Evolutionary conservation across 2,797 vertebrate species (phyloP).

Genomic region (Eulemur rubriventer): DNA sequence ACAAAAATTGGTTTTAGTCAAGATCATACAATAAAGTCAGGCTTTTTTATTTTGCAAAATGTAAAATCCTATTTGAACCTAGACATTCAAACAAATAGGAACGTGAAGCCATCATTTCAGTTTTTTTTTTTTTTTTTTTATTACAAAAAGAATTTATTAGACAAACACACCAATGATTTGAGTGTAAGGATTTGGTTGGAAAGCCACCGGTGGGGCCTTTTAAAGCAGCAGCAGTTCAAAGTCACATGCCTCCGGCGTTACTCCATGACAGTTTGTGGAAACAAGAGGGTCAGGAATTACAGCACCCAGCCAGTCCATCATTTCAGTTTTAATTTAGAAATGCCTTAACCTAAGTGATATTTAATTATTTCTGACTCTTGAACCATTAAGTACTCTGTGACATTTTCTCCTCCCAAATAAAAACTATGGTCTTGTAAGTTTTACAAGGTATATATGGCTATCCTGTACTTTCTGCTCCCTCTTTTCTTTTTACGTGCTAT

Average conservation of each 20-base stretch:
- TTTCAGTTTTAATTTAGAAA: conserved; percentile 7
- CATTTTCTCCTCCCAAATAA: background rate
- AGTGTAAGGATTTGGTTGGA: conserved; percentile 60
- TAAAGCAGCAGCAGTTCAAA: conserved; percentile 43
- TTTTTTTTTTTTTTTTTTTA: no score
- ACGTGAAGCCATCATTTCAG: background rate
- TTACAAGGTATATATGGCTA: background rate
- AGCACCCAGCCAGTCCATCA: background rate
- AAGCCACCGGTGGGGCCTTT: conserved; percentile 50
- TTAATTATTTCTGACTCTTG: background rate
- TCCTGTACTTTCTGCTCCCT: background rate
- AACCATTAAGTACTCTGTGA: background rate
- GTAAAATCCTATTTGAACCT: background rate
- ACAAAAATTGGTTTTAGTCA: background rate
- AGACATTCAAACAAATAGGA: background rate
- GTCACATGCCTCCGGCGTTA: background rate
- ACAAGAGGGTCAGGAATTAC: conserved; percentile 36
- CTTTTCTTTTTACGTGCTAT: background rate
- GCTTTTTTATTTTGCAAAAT: background rate
- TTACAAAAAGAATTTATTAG: conserved; percentile 80
- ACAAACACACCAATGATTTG: conserved; percentile 68
- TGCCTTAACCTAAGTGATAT: background rate
- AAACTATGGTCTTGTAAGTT: background rate
- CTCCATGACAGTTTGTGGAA: conserved; percentile 10
- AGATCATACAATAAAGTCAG: background rate